Evolutionary conservation across 1,140 invertebrate genomes (phyloP).

Genomic region (Aphelinus certus): DNA sequence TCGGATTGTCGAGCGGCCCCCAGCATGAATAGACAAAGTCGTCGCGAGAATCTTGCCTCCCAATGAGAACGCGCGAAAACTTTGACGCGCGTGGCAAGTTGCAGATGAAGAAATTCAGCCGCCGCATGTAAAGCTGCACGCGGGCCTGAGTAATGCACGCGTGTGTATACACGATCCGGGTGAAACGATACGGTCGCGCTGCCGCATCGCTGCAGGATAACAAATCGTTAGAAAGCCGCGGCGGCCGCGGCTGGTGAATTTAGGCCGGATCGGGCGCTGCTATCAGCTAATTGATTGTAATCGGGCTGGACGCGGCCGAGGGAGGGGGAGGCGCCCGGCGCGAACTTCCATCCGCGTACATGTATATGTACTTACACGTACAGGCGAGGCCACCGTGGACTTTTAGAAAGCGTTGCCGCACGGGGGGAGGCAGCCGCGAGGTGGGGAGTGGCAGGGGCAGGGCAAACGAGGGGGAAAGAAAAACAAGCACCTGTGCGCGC

Average conservation of each 20-base stretch:
- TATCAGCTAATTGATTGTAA: constrained; percentile 26
- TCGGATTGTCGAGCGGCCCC: too few relatives aligned
- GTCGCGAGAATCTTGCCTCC: too few relatives aligned
- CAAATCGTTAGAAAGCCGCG: constrained; percentile 20
- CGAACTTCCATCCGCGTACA: too few relatives aligned
- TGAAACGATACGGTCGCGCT: not conserved
- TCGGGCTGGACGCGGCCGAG: not conserved
- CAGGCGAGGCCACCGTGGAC: not conserved
- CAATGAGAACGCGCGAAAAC: too few relatives aligned
- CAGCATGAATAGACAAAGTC: too few relatives aligned
- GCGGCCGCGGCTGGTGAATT: not conserved
- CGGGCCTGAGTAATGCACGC: too few relatives aligned
- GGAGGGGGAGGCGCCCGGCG: too few relatives aligned
- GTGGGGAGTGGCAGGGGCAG: constrained; percentile 36
- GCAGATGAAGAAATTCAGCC: not conserved
- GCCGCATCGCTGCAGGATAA: not conserved
- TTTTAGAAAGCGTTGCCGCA: constrained; percentile 46
- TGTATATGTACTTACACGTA: not conserved
- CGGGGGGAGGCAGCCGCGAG: not conserved
- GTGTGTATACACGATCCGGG: too few relatives aligned
- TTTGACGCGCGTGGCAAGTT: not conserved
- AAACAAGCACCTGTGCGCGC: too few relatives aligned
- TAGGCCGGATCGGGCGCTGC: not conserved
- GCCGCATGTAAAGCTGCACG: too few relatives aligned
- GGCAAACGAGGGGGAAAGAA: too few relatives aligned